Evolutionary conservation across 2,888 invertebrate genomes (phyloP).

Genomic region (Zygogramma bicolorata): DNA sequence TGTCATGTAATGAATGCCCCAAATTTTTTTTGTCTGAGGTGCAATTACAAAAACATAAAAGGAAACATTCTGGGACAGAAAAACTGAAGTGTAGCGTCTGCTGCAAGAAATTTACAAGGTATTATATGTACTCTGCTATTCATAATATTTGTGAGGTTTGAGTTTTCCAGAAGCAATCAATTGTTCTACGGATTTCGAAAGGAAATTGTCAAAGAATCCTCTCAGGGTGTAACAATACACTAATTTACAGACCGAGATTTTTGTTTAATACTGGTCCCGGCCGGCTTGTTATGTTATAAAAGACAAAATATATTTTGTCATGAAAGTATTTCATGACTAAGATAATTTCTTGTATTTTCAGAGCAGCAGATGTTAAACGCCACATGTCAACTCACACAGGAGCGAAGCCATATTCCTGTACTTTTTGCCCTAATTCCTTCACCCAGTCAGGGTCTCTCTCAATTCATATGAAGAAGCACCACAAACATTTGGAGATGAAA

Average conservation of each 20-base stretch:
- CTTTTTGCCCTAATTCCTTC: conserved; percentile 49
- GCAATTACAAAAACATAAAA: conserved; percentile 52
- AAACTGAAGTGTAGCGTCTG: conserved; percentile 52
- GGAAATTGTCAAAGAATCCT: too few relatives aligned
- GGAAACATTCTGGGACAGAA: conserved; percentile 45
- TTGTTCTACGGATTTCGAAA: too few relatives aligned
- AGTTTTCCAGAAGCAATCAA: too few relatives aligned
- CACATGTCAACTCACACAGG: conserved; percentile 58
- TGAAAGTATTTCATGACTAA: too few relatives aligned
- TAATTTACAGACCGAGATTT: too few relatives aligned
- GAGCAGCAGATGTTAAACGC: conserved; percentile 55
- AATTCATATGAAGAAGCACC: conserved; percentile 52
- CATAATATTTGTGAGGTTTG: too few relatives aligned
- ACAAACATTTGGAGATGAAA: conserved; percentile 34
- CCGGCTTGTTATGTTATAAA: too few relatives aligned
- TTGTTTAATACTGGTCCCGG: too few relatives aligned
- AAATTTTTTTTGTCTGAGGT: conserved; percentile 49
- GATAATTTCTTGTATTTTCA: conserved; percentile 39
- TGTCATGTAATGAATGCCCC: conserved; percentile 47
- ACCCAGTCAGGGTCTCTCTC: conserved; percentile 53
- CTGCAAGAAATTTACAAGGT: conserved; percentile 49
- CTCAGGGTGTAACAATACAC: too few relatives aligned
- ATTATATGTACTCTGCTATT: conserved; percentile 7
- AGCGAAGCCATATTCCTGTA: conserved; percentile 51
- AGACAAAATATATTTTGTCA: too few relatives aligned